These are phyloP conservation scores for cattle (Bos taurus) DNA, from an alignment of 2,113 vertebrate genomes.

Conservation along the genomic window DNA sequence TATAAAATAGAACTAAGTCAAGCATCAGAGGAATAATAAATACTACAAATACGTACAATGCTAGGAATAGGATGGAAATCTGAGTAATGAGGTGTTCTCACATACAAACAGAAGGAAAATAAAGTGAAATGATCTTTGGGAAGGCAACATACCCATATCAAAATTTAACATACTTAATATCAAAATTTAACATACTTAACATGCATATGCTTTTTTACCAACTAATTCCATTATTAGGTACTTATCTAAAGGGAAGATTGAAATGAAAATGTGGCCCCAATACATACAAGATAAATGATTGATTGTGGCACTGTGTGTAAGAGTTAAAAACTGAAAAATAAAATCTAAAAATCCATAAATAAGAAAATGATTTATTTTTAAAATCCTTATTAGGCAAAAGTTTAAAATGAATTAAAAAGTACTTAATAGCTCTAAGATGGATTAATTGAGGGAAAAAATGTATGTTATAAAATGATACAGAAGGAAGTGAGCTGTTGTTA, in stretches of 20 bases:
- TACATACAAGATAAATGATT: background rate
- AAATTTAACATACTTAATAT: background rate
- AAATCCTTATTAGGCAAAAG: background rate
- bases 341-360: background rate
- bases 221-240: background rate
- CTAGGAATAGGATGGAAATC: background rate
- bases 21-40: background rate
- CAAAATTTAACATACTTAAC: no score
- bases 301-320: background rate
- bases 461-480: background rate
- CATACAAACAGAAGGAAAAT: background rate
- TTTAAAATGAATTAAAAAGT: background rate
- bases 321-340: background rate
- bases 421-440: background rate
- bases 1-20: background rate
- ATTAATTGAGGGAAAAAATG: background rate
- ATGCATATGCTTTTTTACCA: background rate
- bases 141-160: background rate
- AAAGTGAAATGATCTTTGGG: background rate
- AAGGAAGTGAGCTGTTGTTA: background rate
- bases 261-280: background rate
- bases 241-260: background rate
- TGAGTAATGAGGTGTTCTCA: background rate
- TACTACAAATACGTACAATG: fast-evolving
- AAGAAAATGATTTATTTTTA: background rate